Base-by-base conservation (phyloP, 92 coral and sea anemone species). In the Phenganax marumi region DNA sequence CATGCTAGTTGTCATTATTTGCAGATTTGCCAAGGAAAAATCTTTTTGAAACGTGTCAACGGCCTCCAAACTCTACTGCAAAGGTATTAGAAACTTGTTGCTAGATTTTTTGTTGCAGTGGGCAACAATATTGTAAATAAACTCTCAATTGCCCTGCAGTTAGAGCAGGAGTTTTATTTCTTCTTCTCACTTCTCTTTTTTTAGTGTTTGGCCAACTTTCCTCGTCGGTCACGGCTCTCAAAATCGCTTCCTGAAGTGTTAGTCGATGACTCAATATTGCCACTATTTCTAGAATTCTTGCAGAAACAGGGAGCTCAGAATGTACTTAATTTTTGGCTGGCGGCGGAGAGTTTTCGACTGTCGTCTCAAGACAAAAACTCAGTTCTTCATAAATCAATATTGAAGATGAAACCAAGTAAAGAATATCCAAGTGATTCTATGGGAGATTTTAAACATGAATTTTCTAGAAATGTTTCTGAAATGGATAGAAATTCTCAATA, bases 201-300 rank as follows among this genome's bases (percentile, higher is more conserved):
- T 88, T 84, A 95, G 98, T 95, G 93, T 88, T 90, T 90, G 76
- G 97, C 98, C 62, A 95, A 97, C 39, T 95, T 95, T 77, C 89
- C 88, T 70, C 86, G 97, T 43, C 88, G 85, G 53, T 95, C 98
- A 17, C 91, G 95, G 12, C 89, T 95, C 12, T 95, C 98, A 63
- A 95, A 95, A 88, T 75, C 76, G 17, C 88, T 95, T 39, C 69
- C 88, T 17, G 96, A 85, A 52, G 92, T 92, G 18, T 84, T 95
- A 24, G 86, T 95, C 56, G 98, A 95, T 83, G 97, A 91, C 81
- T 80, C 93, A n/a, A 93, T 95, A 46, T 85, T 95, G 61, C 97
- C 97, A 6, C 89, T 91, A 66, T 95, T 95, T 50, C 91, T 95
- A 95, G 98, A 95, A 77, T 95, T 76, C 85, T 88, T 95, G 91